These are phyloP conservation scores for Eurytoma californica DNA, from an alignment of 2,888 invertebrate species.

Conservation along the genomic window DNA sequence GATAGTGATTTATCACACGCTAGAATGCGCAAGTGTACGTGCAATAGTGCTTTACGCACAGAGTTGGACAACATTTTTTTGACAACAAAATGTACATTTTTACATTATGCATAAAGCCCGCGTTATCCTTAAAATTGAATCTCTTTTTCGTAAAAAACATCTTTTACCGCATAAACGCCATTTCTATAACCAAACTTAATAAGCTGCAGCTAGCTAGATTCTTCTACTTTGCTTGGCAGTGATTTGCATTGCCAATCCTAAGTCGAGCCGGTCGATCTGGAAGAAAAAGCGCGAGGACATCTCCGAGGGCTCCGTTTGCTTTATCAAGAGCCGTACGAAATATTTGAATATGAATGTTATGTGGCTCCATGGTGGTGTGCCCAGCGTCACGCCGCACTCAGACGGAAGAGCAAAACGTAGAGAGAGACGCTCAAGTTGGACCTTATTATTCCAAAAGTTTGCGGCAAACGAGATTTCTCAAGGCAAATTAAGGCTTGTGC, in stretches of 20 bases:
- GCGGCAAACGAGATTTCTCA: constrained; percentile 55
- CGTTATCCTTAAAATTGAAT: too few species aligned
- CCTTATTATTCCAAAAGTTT: constrained; percentile 56
- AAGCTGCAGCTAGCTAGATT: background rate
- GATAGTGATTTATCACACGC: too few species aligned
- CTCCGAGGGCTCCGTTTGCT: constrained; percentile 41
- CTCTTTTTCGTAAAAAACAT: too few species aligned
- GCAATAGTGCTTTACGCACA: too few species aligned
- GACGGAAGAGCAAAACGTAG: background rate
- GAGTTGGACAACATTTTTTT: too few species aligned
- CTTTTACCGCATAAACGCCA: too few species aligned
- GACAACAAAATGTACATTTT: too few species aligned
- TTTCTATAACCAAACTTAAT: too few species aligned
- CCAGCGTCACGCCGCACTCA: background rate
- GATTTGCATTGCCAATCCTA: constrained; percentile 53
- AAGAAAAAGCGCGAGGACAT: background rate
- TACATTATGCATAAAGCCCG: too few species aligned
- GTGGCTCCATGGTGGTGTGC: constrained; percentile 32
- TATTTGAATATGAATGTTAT: constrained; percentile 55
- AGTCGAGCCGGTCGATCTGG: background rate
- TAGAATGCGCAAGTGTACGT: too few species aligned
- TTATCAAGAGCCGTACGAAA: constrained; percentile 48
- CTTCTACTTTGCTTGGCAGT: constrained; percentile 43
- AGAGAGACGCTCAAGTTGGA: constrained; percentile 37
- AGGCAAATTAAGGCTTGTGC: constrained; percentile 55